Base-by-base conservation (phyloP, 2,888 invertebrate genomes). In the Nipponacmea schrenckii region DNA sequence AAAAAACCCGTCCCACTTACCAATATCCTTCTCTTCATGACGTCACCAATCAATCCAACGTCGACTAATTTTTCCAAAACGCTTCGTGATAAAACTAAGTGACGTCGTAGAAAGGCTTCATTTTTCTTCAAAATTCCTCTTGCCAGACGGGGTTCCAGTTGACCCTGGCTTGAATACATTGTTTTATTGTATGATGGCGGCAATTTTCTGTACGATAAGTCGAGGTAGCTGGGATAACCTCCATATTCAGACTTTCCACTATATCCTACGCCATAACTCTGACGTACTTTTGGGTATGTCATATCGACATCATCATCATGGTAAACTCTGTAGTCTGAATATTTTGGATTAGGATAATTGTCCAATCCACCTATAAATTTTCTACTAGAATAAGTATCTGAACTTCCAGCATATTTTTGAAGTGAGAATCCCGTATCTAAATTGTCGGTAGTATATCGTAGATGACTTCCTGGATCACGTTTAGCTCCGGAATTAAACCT, bases 51-150 rank as follows among this genome's bases (percentile, higher is more conserved):
- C 4, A 77, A 39, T 0, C 73, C 72, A 14, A 56, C 66, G 10
- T 26, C 27, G 15, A 63, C 69, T 44, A 77, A 68, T 45, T 77
- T 67, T 56, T 77, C 77, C 24, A 77, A 63, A 46, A 77, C 77
- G 12, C 73, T 73, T 31, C 62, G 71, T 8, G 77, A 77, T 48
- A 77, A 17, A 2, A 77, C 72, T 14, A 77, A 67, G 65, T 77
- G 77, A 17, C 77, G 74, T 14, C 73, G 70, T 7, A 77, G 46
- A 39, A 70, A 56, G 46, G 69, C 69, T 62, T 75, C 73, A 20
- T 77, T 77, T 62, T 69, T 73, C 44, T 67, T 56, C 62, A 77
- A 44, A 24, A 77, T 77, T 14, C 69, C 70, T 14, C 48, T 65
- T 1, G 75, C 73, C 3, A 77, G 69, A 1, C 70, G 64, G 0